Percentiles rank a stretch among this genome's conserved stretches.
phyloP scores from a whole-genome alignment of 2,797 vertebrate species.

The Myotis daubentonii region DNA sequence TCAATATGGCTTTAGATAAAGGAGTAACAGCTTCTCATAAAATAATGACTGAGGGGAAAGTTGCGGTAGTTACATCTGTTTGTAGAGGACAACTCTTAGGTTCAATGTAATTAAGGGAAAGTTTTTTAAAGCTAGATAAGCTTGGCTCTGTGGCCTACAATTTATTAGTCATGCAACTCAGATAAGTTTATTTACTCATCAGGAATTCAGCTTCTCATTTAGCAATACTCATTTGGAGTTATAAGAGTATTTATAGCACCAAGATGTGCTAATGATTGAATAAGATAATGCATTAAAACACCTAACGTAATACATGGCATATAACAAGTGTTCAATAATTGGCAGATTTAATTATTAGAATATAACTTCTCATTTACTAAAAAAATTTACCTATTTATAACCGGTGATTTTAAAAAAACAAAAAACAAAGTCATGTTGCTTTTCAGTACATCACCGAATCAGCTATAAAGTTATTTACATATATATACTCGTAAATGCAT shows the following conservation, averaged over 20 bases:
- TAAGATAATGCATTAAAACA: background rate
- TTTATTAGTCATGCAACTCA: background rate
- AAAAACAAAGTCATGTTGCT: background rate
- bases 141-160: background rate
- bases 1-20: background rate
- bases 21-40: background rate
- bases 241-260: background rate
- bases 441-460: background rate
- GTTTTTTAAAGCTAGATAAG: background rate
- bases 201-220: background rate
- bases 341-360: conserved; percentile 14
- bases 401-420: background rate
- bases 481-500: background rate
- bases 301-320: background rate
- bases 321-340: conserved; percentile 22
- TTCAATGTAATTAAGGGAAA: background rate
- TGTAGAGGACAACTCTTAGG: background rate
- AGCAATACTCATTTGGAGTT: background rate
- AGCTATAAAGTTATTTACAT: background rate
- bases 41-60: background rate
- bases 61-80: background rate
- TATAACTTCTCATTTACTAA: conserved; percentile 30
- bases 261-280: background rate
- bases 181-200: background rate
- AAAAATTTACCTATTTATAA: background rate